Conservation (phyloP, 2,888 invertebrate species). For the Andrena chrysosceles region DNA sequence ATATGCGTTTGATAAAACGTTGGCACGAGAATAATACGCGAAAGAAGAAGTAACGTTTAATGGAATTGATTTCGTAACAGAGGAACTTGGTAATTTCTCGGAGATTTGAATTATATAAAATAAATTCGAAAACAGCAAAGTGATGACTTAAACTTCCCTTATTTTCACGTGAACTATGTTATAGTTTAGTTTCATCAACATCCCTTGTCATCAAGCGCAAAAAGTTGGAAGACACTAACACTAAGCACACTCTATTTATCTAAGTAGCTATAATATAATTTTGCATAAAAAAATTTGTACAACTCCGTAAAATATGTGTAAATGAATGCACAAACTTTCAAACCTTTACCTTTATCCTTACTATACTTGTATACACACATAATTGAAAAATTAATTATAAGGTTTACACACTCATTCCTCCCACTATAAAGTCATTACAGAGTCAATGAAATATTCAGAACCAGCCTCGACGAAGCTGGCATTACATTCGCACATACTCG, state of each 20-base stretch:
- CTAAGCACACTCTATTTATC: too few species aligned
- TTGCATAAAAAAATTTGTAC: too few species aligned
- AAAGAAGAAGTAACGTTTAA: not conserved
- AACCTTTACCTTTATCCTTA: not conserved
- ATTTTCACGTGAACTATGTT: not conserved
- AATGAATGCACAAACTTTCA: too few species aligned
- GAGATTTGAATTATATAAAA: not conserved
- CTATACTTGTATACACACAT: not conserved
- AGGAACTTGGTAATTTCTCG: not conserved
- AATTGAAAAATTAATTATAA: too few species aligned
- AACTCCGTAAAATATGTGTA: too few species aligned
- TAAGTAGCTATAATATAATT: too few species aligned
- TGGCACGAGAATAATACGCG: not conserved
- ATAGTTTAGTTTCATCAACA: too few species aligned
- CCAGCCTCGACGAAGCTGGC: constrained; percentile 15
- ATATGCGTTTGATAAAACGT: not conserved
- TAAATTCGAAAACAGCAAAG: not conserved
- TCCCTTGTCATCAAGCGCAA: too few species aligned
- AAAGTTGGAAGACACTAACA: too few species aligned
- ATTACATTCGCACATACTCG: constrained; percentile 10
- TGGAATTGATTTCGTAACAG: not conserved
- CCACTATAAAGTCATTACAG: not conserved
- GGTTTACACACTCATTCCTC: not conserved
- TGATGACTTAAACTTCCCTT: not conserved
- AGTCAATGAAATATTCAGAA: constrained; percentile 17